phyloP scores from a whole-genome alignment of 2,113 vertebrate species.

The Spilogale gracilis region DNA sequence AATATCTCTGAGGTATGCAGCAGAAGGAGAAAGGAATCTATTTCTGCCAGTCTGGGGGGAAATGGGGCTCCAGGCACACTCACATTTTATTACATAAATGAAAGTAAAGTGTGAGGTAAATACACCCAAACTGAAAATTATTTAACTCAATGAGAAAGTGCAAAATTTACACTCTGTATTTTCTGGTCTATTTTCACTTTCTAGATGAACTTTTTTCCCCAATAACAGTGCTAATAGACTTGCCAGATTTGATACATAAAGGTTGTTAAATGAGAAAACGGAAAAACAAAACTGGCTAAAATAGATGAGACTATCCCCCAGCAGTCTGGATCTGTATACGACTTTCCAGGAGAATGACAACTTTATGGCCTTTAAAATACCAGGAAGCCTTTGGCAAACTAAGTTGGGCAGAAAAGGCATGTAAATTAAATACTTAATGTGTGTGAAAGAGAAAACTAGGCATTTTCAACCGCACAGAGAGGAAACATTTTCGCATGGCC shows the following conservation, averaged over 20 bases:
- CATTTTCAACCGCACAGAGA: conserved; percentile 15
- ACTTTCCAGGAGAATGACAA: conserved; percentile 23
- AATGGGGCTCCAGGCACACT: neutral
- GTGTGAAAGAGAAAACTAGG: neutral
- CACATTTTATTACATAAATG: neutral
- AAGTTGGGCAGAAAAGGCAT: conserved; percentile 56
- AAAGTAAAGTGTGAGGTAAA: neutral
- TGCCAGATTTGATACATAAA: conserved; percentile 79
- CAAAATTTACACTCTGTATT: conserved; percentile 56
- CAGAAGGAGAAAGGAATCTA: neutral
- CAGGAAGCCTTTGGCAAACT: conserved; percentile 69
- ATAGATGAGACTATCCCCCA: neutral
- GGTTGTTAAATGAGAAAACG: conserved; percentile 69
- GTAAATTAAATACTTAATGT: conserved; percentile 75
- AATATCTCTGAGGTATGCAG: neutral
- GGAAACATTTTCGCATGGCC: neutral
- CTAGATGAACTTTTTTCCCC: conserved; percentile 39
- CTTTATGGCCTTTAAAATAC: conserved; percentile 72
- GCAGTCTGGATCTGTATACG: neutral
- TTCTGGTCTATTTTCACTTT: conserved; percentile 61
- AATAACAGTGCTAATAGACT: conserved; percentile 73
- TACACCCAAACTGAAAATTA: neutral
- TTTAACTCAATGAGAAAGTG: neutral
- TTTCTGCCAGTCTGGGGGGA: conserved; percentile 28
- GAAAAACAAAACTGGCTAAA: conserved; percentile 44